Evolutionary conservation across 23 tunicate species (phyloP).

Genomic region (Aplidium turbinatum): DNA sequence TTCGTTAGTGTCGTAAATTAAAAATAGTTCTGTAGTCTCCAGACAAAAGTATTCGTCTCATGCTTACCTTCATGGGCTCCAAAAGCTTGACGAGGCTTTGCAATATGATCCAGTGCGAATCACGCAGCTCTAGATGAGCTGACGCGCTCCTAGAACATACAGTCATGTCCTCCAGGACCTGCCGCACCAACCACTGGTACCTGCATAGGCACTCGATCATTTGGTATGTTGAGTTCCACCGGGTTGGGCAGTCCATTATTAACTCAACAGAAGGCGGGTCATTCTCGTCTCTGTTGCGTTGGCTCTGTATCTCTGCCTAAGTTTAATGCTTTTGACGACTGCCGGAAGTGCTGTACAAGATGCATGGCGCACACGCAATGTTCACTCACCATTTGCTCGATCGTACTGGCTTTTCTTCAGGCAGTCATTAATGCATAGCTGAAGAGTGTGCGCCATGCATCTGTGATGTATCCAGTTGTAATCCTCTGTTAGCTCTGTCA

Average conservation of each 20-base stretch:
- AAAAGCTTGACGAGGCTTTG: slow-evolving; percentile 4
- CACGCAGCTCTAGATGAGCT: slow-evolving; percentile 21
- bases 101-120: slow-evolving; percentile 9
- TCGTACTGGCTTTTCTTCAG: background rate
- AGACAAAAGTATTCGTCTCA: too few relatives aligned
- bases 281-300: too few relatives aligned
- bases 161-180: background rate
- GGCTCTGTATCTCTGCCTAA: too few relatives aligned
- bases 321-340: background rate
- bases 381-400: slow-evolving; percentile 8
- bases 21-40: too few relatives aligned
- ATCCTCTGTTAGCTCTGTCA: background rate
- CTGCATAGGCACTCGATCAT: slow-evolving; percentile 3
- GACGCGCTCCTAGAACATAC: background rate
- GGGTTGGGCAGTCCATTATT: slow-evolving; percentile 2
- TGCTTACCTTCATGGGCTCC: slow-evolving; percentile 9
- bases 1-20: too few relatives aligned
- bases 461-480: slow-evolving; percentile 18
- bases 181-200: background rate
- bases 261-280: background rate
- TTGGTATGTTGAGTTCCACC: slow-evolving; percentile 15
- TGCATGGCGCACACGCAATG: background rate
- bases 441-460: slow-evolving; percentile 8
- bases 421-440: slow-evolving; percentile 15
- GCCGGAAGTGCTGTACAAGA: slow-evolving; percentile 6